Evolutionary conservation across 2,888 invertebrate species (phyloP).

Genomic region (Sarcophaga rosellei): DNA sequence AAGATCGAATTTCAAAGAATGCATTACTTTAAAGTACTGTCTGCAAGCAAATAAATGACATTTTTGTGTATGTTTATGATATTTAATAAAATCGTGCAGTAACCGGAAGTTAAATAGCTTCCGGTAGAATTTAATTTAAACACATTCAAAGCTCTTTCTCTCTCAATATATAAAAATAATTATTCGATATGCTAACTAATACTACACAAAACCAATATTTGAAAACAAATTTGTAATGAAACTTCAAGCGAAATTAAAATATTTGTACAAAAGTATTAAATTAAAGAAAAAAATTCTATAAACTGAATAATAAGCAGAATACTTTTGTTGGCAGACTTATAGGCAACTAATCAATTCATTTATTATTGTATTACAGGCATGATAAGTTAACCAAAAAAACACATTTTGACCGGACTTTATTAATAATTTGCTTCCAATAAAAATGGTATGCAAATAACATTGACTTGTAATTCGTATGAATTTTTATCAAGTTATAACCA

Average conservation of each 20-base stretch:
- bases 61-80: conserved; percentile 18
- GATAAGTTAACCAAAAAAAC: conserved; percentile 24
- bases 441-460: background rate
- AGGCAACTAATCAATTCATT: too few species aligned
- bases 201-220: too few species aligned
- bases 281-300: too few species aligned
- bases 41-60: background rate
- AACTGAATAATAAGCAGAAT: too few species aligned
- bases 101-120: conserved; percentile 54
- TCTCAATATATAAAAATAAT: background rate
- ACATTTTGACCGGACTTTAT: conserved; percentile 28
- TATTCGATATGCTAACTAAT: background rate
- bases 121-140: conserved; percentile 41
- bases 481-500: conserved; percentile 18
- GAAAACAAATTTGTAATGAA: too few species aligned
- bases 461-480: background rate
- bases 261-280: too few species aligned
- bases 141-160: background rate
- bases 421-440: conserved; percentile 17
- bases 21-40: conserved; percentile 1
- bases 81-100: conserved; percentile 36
- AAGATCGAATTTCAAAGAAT: background rate
- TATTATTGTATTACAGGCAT: too few species aligned
- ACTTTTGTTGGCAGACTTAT: too few species aligned
- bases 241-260: too few species aligned